phyloP scores from a whole-genome alignment of 2,888 invertebrate species.

The Tinea pellionella region DNA sequence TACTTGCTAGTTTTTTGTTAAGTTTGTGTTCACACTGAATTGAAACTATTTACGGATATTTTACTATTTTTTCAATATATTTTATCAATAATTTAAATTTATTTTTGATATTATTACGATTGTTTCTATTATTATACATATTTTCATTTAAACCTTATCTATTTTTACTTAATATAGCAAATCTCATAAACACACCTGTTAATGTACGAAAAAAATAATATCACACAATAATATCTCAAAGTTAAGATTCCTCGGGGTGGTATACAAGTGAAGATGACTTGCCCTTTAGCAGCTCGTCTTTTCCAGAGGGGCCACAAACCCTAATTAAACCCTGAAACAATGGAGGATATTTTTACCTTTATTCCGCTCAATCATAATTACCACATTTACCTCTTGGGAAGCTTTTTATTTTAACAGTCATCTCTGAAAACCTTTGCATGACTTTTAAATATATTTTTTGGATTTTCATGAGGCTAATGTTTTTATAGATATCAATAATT shows the following conservation, averaged over 20 bases:
- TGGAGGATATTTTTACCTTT: slow-evolving; percentile 60
- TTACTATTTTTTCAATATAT: no score
- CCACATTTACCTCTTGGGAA: slow-evolving; percentile 46
- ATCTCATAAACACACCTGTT: no score
- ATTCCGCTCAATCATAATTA: slow-evolving; percentile 69
- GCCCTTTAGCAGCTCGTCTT: neutral
- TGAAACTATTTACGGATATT: no score
- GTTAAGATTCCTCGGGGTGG: slow-evolving; percentile 1
- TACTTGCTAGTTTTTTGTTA: no score
- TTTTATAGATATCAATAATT: no score
- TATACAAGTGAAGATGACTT: neutral
- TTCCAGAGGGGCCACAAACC: slow-evolving; percentile 57
- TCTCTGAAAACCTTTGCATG: neutral
- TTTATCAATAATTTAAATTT: no score
- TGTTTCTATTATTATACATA: no score
- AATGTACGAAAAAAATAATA: neutral
- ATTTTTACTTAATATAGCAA: no score
- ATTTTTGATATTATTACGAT: no score
- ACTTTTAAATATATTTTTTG: neutral
- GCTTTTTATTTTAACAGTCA: slow-evolving; percentile 25
- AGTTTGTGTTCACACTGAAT: no score
- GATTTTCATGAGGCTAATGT: no score
- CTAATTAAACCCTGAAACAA: slow-evolving; percentile 65
- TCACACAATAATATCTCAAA: neutral
- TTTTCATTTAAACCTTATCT: no score